Percentiles rank a stretch among this genome's conserved stretches.
Evolutionary conservation across 2,113 vertebrate species (phyloP).

Genomic region (Lamprotornis superbus): DNA sequence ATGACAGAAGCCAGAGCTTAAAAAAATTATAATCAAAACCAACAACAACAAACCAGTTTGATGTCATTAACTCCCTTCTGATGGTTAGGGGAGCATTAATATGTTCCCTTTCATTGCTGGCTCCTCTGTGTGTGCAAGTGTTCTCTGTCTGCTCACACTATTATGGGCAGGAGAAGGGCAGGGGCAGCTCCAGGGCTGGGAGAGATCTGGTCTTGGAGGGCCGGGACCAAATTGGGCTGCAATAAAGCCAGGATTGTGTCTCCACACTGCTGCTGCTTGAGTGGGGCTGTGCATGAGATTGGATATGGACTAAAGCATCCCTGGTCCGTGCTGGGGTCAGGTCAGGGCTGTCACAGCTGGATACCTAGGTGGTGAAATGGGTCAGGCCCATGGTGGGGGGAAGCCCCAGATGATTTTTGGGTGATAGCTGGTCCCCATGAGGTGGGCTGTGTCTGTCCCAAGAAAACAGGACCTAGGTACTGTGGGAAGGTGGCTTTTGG

Average conservation of each 20-base stretch:
- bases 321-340: accelerated
- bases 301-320: not conserved
- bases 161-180: not conserved
- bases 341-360: not conserved
- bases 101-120: not conserved
- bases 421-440: not conserved
- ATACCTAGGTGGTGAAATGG: not conserved
- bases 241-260: accelerated
- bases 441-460: not conserved
- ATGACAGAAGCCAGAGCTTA: conserved; percentile 46
- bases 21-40: conserved; percentile 25
- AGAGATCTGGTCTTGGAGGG: not conserved
- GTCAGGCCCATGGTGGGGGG: accelerated
- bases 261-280: accelerated
- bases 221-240: not conserved
- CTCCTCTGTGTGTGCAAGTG: accelerated
- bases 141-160: not conserved
- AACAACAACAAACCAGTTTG: not conserved
- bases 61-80: not conserved
- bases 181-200: not conserved
- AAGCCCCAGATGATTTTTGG: not conserved
- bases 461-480: not conserved
- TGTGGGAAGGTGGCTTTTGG: not conserved
- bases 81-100: not conserved
- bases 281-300: accelerated